phyloP scores from a whole-genome alignment of 2,888 invertebrate genomes.

The Hoplodrina ambigua region DNA sequence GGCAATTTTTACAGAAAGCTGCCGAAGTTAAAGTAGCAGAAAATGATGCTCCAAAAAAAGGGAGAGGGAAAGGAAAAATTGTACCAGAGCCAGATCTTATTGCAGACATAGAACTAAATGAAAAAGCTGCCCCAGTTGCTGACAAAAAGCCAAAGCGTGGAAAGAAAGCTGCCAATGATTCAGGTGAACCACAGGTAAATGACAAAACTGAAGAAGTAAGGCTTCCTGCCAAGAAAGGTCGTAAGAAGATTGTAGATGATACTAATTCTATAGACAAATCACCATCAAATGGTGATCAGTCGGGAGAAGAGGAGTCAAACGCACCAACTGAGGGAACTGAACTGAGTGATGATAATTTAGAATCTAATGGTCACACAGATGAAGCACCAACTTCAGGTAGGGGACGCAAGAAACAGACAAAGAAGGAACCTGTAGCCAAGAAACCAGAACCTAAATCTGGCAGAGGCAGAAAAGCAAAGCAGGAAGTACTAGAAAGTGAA shows the following conservation, averaged over 20 bases:
- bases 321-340: conserved; percentile 70
- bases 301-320: conserved; percentile 73
- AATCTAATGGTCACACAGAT: conserved; percentile 76
- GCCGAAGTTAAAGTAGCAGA: conserved; percentile 79
- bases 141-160: conserved; percentile 79
- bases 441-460: conserved; percentile 72
- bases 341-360: conserved; percentile 71
- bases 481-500: conserved; percentile 68
- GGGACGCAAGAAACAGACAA: conserved; percentile 80
- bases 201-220: conserved; percentile 73
- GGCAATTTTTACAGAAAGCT: conserved; percentile 78
- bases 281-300: conserved; percentile 73
- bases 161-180: conserved; percentile 75
- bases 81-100: conserved; percentile 61
- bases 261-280: conserved; percentile 68
- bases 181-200: conserved; percentile 67
- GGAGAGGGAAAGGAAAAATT: conserved; percentile 81
- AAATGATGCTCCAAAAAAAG: conserved; percentile 81
- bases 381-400: conserved; percentile 69
- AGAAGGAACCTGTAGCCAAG: conserved; percentile 76
- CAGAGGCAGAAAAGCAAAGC: conserved; percentile 77
- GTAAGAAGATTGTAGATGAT: conserved; percentile 78
- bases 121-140: conserved; percentile 59
- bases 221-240: conserved; percentile 79
- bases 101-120: conserved; percentile 65